Evolutionary conservation across 2,113 vertebrate genomes (phyloP).

Genomic region (Parus major): DNA sequence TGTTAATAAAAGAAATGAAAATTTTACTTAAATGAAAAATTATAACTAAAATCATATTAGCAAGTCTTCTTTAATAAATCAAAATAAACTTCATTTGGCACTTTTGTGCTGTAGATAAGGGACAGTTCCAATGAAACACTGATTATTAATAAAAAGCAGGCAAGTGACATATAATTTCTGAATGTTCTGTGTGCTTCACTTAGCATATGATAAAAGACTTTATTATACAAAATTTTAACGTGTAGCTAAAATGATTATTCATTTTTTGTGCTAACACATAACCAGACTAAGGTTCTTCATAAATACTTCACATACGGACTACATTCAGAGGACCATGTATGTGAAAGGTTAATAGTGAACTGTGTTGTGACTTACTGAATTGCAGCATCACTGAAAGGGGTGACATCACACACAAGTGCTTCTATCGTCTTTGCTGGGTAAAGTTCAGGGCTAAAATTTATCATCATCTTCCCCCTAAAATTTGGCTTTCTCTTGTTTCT

Average conservation of each 20-base stretch:
- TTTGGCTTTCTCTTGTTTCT: not conserved
- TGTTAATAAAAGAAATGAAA: not conserved
- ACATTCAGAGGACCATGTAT: not conserved
- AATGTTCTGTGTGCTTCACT: not conserved
- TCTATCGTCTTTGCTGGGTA: not conserved
- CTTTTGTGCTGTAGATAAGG: not conserved
- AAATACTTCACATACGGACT: not conserved
- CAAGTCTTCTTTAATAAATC: not conserved
- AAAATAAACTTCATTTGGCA: not conserved
- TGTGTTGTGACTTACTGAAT: not conserved
- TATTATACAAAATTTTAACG: not conserved
- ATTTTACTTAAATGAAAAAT: not conserved
- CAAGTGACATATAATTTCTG: not conserved
- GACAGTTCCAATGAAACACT: not conserved
- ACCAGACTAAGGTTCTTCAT: not conserved
- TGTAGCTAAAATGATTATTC: not conserved
- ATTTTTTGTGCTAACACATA: not conserved
- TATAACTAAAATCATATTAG: not conserved
- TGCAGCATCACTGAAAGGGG: not conserved
- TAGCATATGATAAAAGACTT: not conserved
- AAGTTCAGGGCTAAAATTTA: conserved; percentile 8
- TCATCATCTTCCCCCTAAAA: not conserved
- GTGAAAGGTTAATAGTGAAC: not conserved
- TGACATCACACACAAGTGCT: not conserved
- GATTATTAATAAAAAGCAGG: not conserved